Base-by-base conservation (phyloP, 2,888 invertebrate genomes). In the Caenorhabditis auriculariae region DNA sequence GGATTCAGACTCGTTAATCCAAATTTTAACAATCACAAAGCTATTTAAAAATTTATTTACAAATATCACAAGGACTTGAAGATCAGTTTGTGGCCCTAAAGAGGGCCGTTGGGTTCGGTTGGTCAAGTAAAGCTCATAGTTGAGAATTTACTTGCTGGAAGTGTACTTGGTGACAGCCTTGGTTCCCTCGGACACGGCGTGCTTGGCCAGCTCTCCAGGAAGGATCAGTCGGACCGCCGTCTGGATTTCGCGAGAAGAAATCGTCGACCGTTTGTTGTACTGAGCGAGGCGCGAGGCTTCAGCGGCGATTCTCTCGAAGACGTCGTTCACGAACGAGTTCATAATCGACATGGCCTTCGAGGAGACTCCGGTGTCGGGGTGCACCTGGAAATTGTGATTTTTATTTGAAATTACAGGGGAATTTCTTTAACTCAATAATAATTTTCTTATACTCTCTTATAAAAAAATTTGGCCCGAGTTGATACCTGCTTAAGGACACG, bases 271-370 rank as follows among this genome's bases (percentile, higher is more conserved):
- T 79, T 88, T 88, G 61, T 86, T 86, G 77, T 88, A 87, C 7
- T 86, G 86, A 0, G 87, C 87, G 55, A 89, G 77, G 45, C 87
- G 86, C 23, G 72, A 71, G 28, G 80, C 72, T 51, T 80, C 80
- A 0, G 85, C 83, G 0, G 88, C 88, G 41, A 90, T 87, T 39
- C 87, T 86, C 79, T 90, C 89, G 75, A 90, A 85, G 75, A 89
- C 87, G 71, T 90, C 89, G 69, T 87, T 88, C 0, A 90, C 88
- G 63, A 89, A 89, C 73, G 87, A 87, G 70, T 89, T 88, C 88
- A 89, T 88, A 66, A 89, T 88, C 67, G 85, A 82, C 87, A 89
- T 89, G 0, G 88, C 87, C 70, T 88, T 88, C 19, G 85, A 86
- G 0, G 88, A 88, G 47, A 89, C 87, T 0, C 88, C 88, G 35